Conservation (phyloP, 2,888 invertebrate species). For the Drosophila crucigera region DNA sequence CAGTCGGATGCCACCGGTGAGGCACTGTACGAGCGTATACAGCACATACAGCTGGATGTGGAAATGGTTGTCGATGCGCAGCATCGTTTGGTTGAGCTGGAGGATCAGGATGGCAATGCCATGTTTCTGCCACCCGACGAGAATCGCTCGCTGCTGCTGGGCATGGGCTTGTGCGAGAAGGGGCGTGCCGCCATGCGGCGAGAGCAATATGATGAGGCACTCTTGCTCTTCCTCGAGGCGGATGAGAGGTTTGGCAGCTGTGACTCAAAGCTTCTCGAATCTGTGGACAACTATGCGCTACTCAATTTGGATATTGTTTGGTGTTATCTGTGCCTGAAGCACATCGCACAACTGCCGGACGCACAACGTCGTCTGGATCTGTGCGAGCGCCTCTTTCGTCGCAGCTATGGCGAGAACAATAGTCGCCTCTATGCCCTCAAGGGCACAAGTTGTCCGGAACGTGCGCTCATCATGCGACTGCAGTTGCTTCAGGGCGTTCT, state of each 20-base stretch:
- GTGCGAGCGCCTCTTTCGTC: conserved; percentile 89
- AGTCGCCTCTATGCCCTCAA: conserved; percentile 87
- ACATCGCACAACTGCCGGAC: conserved; percentile 90
- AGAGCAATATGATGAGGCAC: conserved; percentile 89
- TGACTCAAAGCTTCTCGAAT: conserved; percentile 86
- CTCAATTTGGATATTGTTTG: conserved; percentile 94
- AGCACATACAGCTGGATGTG: conserved; percentile 87
- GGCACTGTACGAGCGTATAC: conserved; percentile 87
- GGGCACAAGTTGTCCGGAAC: conserved; percentile 88
- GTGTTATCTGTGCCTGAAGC: conserved; percentile 92
- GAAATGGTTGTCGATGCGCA: conserved; percentile 86
- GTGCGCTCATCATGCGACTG: conserved; percentile 91
- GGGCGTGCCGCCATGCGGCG: conserved; percentile 89
- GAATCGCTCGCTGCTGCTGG: conserved; percentile 89
- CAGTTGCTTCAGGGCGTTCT: conserved; percentile 93
- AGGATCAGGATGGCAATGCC: conserved; percentile 92
- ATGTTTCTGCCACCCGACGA: conserved; percentile 90
- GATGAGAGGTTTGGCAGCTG: conserved; percentile 89
- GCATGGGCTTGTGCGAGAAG: conserved; percentile 92
- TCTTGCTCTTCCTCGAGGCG: conserved; percentile 91
- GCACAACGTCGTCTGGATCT: conserved; percentile 89
- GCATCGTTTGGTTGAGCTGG: conserved; percentile 86
- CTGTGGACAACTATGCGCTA: conserved; percentile 93
- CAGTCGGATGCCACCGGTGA: conserved; percentile 85
- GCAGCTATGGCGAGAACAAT: conserved; percentile 89